Base-by-base conservation (phyloP, 2,113 vertebrate species). In the Chiloscyllium plagiosum region DNA sequence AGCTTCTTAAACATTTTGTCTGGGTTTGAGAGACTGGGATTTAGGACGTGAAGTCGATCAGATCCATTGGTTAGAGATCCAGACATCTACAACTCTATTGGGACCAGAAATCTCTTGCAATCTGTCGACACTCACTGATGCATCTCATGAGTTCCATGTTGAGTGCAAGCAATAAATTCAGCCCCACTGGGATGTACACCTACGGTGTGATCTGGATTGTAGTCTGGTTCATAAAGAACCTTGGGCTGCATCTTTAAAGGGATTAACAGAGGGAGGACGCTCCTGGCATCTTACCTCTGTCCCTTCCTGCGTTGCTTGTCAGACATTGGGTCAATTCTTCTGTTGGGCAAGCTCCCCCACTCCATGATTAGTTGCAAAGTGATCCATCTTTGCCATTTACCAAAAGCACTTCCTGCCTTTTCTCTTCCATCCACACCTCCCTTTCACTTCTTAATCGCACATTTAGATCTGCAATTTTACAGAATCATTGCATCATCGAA, bases 41-140 rank as follows among this genome's bases (percentile, higher is more conserved):
- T 83, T 83, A 61, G 78, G 15, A 83, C 17, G 3, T 83, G 17
- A 17, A 42, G n/a, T 37, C 76, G 97, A 96, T 96, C 96, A 97
- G 96, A 96, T 96, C 96, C 96, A 96, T 96, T 96, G 96, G 93
- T 33, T 85, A 72, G 69, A 96, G 78, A 68, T 61, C 42, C 70
- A 76, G 20, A 47, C 24, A 85, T 96, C 24, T 76, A 69, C 47
- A 76, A 26, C 80, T 72, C 70, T 83, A 87, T 90, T 29, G 33
- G 26, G 52, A 0, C 29, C 26, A 61, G 86, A 2, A 24, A 86
- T 86, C 83, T 50, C 42, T 20, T 86, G 42, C 20, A 26, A 8
- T 5, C 47, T 87, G 50, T 90, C 4, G 8, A 33, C 4, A 13
- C 52, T 29, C 52, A 90, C 29, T 1, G 26, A 50, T 61, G 86